phyloP scores from a whole-genome alignment of 2,888 invertebrate species.

The Leptopilina syphax region DNA sequence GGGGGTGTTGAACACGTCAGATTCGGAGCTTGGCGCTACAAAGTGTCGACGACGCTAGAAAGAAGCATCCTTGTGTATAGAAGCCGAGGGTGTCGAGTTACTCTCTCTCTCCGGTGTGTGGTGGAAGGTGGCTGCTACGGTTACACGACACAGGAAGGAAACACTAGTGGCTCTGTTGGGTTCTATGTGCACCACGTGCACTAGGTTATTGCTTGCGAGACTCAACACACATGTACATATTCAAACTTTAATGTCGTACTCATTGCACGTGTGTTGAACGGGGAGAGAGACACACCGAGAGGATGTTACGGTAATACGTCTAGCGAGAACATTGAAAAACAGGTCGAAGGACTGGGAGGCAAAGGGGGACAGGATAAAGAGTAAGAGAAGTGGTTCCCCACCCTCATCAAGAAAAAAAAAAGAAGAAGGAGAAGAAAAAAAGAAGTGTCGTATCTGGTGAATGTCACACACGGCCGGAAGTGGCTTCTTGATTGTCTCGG shows the following conservation, averaged over 20 bases:
- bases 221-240: conserved; percentile 6
- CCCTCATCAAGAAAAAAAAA: neutral
- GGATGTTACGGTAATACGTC: conserved; percentile 39
- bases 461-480: conserved; percentile 70
- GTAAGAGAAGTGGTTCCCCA: conserved; percentile 38
- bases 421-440: conserved; percentile 27
- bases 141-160: conserved; percentile 75
- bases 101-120: conserved; percentile 54
- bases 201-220: conserved; percentile 30
- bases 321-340: conserved; percentile 42
- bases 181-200: conserved; percentile 49
- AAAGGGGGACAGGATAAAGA: conserved; percentile 35
- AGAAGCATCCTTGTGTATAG: conserved; percentile 46
- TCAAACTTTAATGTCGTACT: conserved; percentile 4
- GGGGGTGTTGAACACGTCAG: conserved; percentile 30
- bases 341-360: conserved; percentile 3
- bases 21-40: conserved; percentile 32
- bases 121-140: conserved; percentile 69
- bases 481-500: conserved; percentile 68
- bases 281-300: neutral
- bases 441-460: conserved; percentile 67
- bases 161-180: conserved; percentile 65
- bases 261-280: conserved; percentile 22
- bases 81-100: conserved; percentile 69
- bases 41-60: conserved; percentile 18